phyloP scores from a whole-genome alignment of 2,888 invertebrate species.

The Hemaris fuciformis region DNA sequence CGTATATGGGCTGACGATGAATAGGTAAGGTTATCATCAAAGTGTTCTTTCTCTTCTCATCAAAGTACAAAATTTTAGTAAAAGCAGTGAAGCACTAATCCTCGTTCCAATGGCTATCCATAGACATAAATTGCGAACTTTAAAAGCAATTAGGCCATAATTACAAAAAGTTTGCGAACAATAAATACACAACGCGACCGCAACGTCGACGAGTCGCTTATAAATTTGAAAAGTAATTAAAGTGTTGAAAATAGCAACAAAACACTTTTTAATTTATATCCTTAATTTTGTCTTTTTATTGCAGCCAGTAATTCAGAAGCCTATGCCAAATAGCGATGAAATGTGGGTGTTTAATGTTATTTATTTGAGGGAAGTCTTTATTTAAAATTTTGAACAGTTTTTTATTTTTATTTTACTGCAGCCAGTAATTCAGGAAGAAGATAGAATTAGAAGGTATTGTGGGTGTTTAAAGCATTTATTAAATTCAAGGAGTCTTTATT shows the following conservation, averaged over 20 bases:
- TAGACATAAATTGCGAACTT: not conserved
- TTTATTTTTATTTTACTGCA: too few species aligned
- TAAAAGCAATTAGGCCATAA: slow-evolving; percentile 1
- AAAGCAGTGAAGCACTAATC: not conserved
- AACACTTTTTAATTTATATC: slow-evolving; percentile 27
- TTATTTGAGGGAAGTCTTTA: too few species aligned
- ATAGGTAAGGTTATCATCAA: too few species aligned
- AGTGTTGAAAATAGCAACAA: slow-evolving; percentile 24
- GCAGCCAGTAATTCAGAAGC: not conserved
- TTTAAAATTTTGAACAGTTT: not conserved
- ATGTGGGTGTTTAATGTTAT: not conserved
- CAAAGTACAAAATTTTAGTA: too few species aligned
- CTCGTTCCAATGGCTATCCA: not conserved
- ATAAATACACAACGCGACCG: slow-evolving; percentile 6
- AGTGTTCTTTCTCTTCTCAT: too few species aligned
- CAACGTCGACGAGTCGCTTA: not conserved
- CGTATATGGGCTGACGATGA: too few species aligned
- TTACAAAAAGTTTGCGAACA: not conserved
- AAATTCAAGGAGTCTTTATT: too few species aligned
- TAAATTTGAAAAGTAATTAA: slow-evolving; percentile 29
- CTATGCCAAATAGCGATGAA: not conserved
- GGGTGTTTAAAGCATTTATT: too few species aligned
- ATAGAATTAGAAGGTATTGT: too few species aligned
- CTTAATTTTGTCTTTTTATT: slow-evolving; percentile 15
- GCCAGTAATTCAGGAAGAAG: too few species aligned